Percentiles rank a stretch among this genome's conserved stretches.
phyloP scores from a whole-genome alignment of 2,797 vertebrate species.

The Echiichthys vipera region DNA sequence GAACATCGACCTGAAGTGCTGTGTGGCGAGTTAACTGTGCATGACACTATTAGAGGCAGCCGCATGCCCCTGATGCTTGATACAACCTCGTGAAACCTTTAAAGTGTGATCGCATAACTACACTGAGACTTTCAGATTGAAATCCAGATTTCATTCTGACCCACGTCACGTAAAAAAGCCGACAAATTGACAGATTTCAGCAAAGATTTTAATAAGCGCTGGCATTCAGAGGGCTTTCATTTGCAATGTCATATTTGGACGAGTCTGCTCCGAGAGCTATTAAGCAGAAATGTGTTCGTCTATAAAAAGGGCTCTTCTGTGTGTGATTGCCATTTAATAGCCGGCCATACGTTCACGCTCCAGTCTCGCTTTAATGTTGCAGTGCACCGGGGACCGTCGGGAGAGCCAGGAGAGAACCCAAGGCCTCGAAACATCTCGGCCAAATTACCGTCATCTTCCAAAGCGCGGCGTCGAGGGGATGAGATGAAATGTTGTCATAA shows the following conservation, averaged over 20 bases:
- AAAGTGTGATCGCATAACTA: conserved; percentile 28
- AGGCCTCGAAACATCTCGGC: conserved; percentile 57
- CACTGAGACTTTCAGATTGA: conserved; percentile 21
- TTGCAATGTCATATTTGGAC: conserved; percentile 71
- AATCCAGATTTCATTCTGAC: conserved; percentile 39
- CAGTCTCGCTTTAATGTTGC: conserved; percentile 63
- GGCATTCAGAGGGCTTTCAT: conserved; percentile 58
- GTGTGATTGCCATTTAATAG: conserved; percentile 78
- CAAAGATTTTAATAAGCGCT: conserved; percentile 63
- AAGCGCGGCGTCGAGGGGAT: conserved; percentile 45
- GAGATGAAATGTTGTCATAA: conserved; percentile 66
- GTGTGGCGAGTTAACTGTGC: conserved; percentile 44
- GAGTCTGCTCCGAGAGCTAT: conserved; percentile 68
- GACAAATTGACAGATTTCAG: conserved; percentile 65
- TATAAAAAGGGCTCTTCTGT: conserved; percentile 71
- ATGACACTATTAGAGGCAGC: conserved; percentile 42
- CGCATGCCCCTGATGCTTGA: conserved; percentile 5
- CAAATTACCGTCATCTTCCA: conserved; percentile 73
- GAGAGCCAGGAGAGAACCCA: conserved; percentile 21
- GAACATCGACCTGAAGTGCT: conserved; percentile 6
- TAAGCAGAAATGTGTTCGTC: conserved; percentile 70
- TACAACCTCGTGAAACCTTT: conserved; percentile 3
- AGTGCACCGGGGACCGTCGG: conserved; percentile 40
- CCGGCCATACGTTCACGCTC: conserved; percentile 67
- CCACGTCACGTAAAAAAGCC: conserved; percentile 40